These are phyloP conservation scores for Steatornis caripensis DNA, from an alignment of 2,113 vertebrate species.

Conservation along the genomic window DNA sequence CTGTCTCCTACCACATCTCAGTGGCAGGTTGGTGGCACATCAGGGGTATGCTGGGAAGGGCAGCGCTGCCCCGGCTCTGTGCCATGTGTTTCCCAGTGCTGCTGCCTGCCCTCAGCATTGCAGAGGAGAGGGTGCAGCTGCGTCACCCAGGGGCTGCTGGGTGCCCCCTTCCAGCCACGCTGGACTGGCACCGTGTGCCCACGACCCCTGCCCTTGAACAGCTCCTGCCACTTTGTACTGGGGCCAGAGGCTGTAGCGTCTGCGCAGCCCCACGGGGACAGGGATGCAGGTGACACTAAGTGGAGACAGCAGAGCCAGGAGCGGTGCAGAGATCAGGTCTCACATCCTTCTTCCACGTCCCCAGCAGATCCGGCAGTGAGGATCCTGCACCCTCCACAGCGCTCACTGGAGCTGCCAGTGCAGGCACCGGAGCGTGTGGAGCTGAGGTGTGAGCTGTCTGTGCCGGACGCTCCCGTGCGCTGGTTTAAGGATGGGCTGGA, in stretches of 20 bases:
- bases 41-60: neutral
- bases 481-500: conserved; percentile 87
- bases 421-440: conserved; percentile 75
- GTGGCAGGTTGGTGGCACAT: conserved; percentile 73
- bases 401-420: conserved; percentile 77
- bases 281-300: neutral
- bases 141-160: too few species aligned
- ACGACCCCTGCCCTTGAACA: rapidly evolving
- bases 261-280: rapidly evolving
- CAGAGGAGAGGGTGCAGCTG: neutral
- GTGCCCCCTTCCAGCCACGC: neutral
- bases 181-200: neutral
- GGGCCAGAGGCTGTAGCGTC: neutral
- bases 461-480: conserved; percentile 70
- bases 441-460: conserved; percentile 77
- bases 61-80: neutral
- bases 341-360: neutral
- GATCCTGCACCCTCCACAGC: conserved; percentile 84
- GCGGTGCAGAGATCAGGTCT: neutral
- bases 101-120: neutral
- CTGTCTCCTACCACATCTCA: conserved; percentile 78
- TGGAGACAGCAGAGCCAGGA: neutral
- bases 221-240: neutral
- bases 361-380: conserved; percentile 82
- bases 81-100: neutral